Evolutionary conservation across 2,113 vertebrate genomes (phyloP).

Genomic region (Nibea coibor): DNA sequence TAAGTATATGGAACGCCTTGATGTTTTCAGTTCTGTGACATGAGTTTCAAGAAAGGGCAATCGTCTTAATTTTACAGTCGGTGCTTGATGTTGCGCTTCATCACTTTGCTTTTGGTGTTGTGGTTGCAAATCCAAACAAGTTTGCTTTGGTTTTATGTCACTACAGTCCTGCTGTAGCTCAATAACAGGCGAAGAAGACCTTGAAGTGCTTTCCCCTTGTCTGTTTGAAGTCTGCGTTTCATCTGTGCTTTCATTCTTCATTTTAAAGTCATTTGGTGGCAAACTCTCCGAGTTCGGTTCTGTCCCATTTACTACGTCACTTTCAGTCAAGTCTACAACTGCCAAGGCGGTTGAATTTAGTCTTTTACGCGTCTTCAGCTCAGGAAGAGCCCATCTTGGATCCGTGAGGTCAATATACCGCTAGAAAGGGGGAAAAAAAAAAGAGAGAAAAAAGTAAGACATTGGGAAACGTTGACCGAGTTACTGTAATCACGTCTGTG

Average conservation of each 20-base stretch:
- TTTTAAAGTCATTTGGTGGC: background rate
- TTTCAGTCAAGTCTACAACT: constrained; percentile 67
- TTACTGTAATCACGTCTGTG: no score
- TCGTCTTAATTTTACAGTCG: constrained; percentile 48
- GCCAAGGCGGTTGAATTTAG: background rate
- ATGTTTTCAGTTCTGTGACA: constrained; percentile 16
- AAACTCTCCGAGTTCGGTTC: background rate
- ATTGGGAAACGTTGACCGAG: no score
- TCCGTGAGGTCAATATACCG: constrained; percentile 69
- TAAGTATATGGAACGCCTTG: constrained; percentile 3
- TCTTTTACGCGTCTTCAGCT: constrained; percentile 44
- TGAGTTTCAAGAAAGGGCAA: constrained; percentile 46
- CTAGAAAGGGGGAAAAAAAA: constrained; percentile 45
- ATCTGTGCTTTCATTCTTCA: background rate
- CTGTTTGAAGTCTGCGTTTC: background rate
- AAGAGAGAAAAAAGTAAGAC: no score
- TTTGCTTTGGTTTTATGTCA: constrained; percentile 3
- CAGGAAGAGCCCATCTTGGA: constrained; percentile 44
- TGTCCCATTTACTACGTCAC: background rate
- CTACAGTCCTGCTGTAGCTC: constrained; percentile 25
- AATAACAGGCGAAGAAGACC: background rate
- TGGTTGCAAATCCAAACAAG: constrained; percentile 10
- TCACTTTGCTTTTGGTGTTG: background rate
- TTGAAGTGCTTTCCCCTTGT: background rate
- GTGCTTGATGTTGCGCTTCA: background rate